These are phyloP conservation scores for Phaetusa simplex DNA, from an alignment of 2,113 vertebrate species.

Conservation along the genomic window DNA sequence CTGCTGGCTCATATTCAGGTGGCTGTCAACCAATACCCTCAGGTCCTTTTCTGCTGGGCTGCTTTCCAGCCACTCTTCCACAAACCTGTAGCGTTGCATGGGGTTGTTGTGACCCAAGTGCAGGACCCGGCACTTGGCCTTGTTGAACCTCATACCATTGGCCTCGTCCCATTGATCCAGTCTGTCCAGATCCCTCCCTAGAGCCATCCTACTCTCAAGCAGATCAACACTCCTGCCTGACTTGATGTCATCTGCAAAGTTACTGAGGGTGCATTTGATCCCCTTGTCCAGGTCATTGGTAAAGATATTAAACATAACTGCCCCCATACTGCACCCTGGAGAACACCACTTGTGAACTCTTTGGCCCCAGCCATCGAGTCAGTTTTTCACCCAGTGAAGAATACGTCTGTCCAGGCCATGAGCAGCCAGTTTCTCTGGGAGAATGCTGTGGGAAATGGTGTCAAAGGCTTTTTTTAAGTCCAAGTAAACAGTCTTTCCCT, in stretches of 20 bases:
- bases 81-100: not conserved
- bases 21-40: not conserved
- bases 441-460: not conserved
- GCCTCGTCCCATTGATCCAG: not conserved
- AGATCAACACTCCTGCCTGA: not conserved
- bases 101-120: not conserved
- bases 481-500: not conserved
- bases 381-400: not conserved
- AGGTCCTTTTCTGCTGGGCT: not conserved
- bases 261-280: not conserved
- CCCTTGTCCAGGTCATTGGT: not conserved
- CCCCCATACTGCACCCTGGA: not conserved
- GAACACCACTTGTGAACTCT: not conserved
- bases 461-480: not conserved
- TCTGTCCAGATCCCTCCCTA: not conserved
- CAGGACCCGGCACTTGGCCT: not conserved
- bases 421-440: too few relatives aligned
- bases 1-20: not conserved
- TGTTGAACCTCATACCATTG: not conserved
- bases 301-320: not conserved
- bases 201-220: not conserved
- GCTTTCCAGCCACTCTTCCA: not conserved
- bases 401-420: too few relatives aligned
- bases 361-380: not conserved
- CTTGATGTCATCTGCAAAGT: not conserved